Conservation (phyloP, 2,113 vertebrate species). For the Pseudolaguvia tuberculata region DNA sequence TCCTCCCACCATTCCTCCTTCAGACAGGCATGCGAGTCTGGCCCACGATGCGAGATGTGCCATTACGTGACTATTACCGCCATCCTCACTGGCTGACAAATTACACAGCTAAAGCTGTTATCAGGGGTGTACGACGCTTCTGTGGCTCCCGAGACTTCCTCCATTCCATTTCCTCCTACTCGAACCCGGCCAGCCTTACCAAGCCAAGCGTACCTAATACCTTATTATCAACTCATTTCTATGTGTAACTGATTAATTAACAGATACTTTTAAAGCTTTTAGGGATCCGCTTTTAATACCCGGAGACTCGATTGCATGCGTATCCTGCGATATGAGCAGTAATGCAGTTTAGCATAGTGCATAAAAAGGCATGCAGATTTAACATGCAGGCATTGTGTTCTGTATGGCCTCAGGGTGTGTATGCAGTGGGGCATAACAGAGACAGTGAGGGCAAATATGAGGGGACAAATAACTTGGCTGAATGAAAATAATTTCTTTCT, state of each 20-base stretch:
- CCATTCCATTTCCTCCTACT: slow-evolving; percentile 6
- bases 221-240: slow-evolving; percentile 55
- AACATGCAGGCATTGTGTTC: slow-evolving; percentile 15
- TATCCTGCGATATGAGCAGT: slow-evolving; percentile 21
- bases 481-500: not conserved
- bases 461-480: not conserved
- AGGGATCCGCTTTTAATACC: slow-evolving; percentile 29
- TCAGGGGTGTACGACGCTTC: slow-evolving; percentile 33
- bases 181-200: slow-evolving; percentile 39
- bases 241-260: slow-evolving; percentile 60
- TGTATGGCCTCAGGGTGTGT: slow-evolving; percentile 8
- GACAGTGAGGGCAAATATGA: slow-evolving; percentile 17
- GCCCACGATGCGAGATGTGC: slow-evolving; percentile 45
- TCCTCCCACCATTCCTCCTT: slow-evolving; percentile 36
- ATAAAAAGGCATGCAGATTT: slow-evolving; percentile 28
- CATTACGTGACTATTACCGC: slow-evolving; percentile 62
- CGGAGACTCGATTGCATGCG: slow-evolving; percentile 24
- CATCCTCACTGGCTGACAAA: slow-evolving; percentile 61
- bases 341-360: slow-evolving; percentile 29
- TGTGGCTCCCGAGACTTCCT: slow-evolving; percentile 43
- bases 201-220: slow-evolving; percentile 46
- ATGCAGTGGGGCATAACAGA: slow-evolving; percentile 25
- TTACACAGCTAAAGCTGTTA: slow-evolving; percentile 45
- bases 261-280: slow-evolving; percentile 48
- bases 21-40: slow-evolving; percentile 33